Conservation (phyloP, 2,888 invertebrate species). For the Nesidiocoris tenuis region DNA sequence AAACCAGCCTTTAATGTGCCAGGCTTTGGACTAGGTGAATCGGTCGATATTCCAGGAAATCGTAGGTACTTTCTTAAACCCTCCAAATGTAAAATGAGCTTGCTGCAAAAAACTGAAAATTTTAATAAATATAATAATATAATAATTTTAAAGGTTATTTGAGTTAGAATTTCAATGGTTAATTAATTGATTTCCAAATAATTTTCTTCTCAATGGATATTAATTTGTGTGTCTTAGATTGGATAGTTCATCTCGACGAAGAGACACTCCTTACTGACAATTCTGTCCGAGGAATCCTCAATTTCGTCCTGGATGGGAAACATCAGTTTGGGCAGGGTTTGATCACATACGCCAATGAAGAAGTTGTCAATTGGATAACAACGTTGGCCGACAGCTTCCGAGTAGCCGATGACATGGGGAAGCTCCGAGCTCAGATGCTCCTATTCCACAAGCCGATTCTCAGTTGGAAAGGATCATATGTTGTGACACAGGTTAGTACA, state of each 20-base stretch:
- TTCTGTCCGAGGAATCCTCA: constrained; percentile 83
- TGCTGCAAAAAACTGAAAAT: too few relatives aligned
- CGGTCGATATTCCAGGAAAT: too few relatives aligned
- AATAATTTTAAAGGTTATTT: too few relatives aligned
- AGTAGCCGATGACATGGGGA: constrained; percentile 97
- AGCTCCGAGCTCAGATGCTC: constrained; percentile 86
- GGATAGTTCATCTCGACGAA: constrained; percentile 97
- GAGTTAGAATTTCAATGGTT: too few relatives aligned
- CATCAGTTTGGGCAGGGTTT: constrained; percentile 94
- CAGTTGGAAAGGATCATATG: constrained; percentile 98
- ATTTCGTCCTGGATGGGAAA: constrained; percentile 91
- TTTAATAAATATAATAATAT: too few relatives aligned
- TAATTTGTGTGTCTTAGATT: too few relatives aligned
- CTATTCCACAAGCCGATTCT: constrained; percentile 92
- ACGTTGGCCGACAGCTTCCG: constrained; percentile 93
- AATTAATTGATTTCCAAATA: too few relatives aligned
- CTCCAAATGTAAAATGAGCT: too few relatives aligned
- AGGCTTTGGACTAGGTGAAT: too few relatives aligned
- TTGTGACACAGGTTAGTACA: constrained; percentile 82
- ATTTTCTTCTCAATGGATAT: too few relatives aligned
- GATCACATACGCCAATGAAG: constrained; percentile 94
- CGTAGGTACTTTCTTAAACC: too few relatives aligned
- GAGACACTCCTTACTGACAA: constrained; percentile 93
- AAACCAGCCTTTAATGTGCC: too few relatives aligned
- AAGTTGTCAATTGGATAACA: constrained; percentile 94